Conservation (phyloP, 2,113 vertebrate genomes). For the Talpa occidentalis region DNA sequence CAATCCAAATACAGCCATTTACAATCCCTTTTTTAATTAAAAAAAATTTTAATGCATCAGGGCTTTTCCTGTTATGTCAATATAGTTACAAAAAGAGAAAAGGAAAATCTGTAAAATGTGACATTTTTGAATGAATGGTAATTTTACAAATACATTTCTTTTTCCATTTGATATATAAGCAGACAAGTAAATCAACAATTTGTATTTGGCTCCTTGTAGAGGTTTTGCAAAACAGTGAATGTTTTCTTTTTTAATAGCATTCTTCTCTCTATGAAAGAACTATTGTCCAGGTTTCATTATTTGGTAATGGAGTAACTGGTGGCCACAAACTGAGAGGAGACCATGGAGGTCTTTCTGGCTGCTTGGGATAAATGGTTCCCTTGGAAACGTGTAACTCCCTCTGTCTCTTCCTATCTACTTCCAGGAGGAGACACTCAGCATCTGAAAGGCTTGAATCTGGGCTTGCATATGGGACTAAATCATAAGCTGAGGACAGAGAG, state of each 20-base stretch:
- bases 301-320: neutral
- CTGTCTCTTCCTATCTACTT: neutral
- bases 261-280: constrained; percentile 35
- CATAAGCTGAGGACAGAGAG: neutral
- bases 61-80: neutral
- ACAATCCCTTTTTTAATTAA: neutral
- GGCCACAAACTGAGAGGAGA: neutral
- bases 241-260: constrained; percentile 15
- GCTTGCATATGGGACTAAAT: neutral
- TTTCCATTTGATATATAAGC: constrained; percentile 51
- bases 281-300: neutral
- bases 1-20: neutral
- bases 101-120: neutral
- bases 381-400: neutral
- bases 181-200: constrained; percentile 20
- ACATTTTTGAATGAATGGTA: neutral
- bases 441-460: constrained; percentile 86
- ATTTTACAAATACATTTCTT: neutral
- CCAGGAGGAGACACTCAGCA: constrained; percentile 88
- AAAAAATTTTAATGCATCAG: constrained; percentile 31
- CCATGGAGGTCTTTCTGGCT: neutral
- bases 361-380: neutral
- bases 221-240: constrained; percentile 32
- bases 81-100: neutral
- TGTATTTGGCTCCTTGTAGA: constrained; percentile 36